Conservation (phyloP, 2,888 invertebrate genomes). For the Cheilosia variabilis region DNA sequence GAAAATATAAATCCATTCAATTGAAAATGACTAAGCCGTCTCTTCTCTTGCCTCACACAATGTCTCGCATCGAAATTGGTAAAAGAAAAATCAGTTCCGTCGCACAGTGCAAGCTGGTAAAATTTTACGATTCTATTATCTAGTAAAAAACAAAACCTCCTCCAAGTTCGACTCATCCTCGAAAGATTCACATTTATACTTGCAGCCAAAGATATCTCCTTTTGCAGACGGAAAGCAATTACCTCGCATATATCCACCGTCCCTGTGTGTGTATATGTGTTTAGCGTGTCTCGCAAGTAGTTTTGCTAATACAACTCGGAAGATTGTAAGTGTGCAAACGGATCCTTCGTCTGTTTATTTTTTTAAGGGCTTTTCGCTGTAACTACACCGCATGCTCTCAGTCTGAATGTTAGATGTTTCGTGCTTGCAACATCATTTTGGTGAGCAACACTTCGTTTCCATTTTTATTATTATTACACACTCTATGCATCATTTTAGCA, state of each 20-base stretch:
- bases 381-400: not conserved
- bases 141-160: slow-evolving; percentile 7
- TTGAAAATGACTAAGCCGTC: not conserved
- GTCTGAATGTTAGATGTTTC: slow-evolving; percentile 52
- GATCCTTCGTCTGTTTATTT: slow-evolving; percentile 34
- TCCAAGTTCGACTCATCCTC: slow-evolving; percentile 33
- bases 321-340: slow-evolving; percentile 50
- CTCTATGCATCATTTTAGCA: slow-evolving; percentile 65
- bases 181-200: slow-evolving; percentile 50
- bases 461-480: slow-evolving; percentile 73
- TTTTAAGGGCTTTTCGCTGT: slow-evolving; percentile 61
- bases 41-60: slow-evolving; percentile 22
- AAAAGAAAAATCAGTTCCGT: not conserved
- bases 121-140: slow-evolving; percentile 67
- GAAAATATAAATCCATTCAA: not conserved
- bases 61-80: slow-evolving; percentile 17
- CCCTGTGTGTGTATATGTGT: slow-evolving; percentile 20
- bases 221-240: slow-evolving; percentile 63
- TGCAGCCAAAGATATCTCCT: slow-evolving; percentile 45
- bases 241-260: slow-evolving; percentile 49
- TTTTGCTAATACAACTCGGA: slow-evolving; percentile 70
- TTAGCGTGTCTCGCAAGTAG: slow-evolving; percentile 68
- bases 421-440: slow-evolving; percentile 68
- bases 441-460: slow-evolving; percentile 62
- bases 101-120: slow-evolving; percentile 35